Evolutionary conservation across 2,113 vertebrate species (phyloP).

Genomic region (Zosterops hypoxanthus): DNA sequence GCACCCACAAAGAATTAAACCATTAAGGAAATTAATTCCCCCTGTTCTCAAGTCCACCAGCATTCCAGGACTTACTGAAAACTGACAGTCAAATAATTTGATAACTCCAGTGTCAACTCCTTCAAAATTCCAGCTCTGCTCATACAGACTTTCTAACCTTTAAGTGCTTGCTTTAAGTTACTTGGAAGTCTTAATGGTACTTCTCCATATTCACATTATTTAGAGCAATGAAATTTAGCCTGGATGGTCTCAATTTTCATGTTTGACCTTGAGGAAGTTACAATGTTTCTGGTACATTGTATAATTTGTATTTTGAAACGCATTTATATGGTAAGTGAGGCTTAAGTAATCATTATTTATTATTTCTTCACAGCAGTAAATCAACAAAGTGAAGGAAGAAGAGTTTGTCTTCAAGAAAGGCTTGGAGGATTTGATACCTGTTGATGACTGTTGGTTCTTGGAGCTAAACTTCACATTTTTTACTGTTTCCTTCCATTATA

Average conservation of each 20-base stretch:
- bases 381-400: background rate
- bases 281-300: background rate
- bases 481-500: background rate
- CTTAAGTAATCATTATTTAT: background rate
- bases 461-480: background rate
- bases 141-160: background rate
- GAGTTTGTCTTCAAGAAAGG: background rate
- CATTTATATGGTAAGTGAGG: background rate
- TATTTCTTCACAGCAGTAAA: background rate
- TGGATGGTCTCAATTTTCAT: background rate
- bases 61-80: background rate
- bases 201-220: background rate
- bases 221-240: background rate
- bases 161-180: background rate
- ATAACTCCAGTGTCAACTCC: background rate
- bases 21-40: background rate
- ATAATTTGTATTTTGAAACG: background rate
- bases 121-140: background rate
- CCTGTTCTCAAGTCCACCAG: background rate
- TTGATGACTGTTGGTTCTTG: background rate
- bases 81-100: rapidly evolving
- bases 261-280: background rate
- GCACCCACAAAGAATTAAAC: background rate
- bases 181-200: background rate
- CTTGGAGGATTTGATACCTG: background rate